Evolutionary conservation across 1,140 invertebrate species (phyloP), one percentile per base, ranked within the genome.

Genomic region (Monomorium pharaonis): DNA sequence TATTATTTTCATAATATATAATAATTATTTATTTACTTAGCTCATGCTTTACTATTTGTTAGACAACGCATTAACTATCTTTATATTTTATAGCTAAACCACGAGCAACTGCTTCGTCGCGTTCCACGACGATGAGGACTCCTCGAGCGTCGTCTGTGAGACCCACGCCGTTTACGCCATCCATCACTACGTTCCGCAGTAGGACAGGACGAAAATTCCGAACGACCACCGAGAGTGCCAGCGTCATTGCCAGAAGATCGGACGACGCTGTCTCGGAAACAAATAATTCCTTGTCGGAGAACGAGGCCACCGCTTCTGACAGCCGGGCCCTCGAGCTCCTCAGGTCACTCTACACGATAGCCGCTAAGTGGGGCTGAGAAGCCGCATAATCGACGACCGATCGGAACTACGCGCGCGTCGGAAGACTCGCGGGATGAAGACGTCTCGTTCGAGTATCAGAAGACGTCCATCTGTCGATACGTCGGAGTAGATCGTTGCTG

Each of bases 281-380:
- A 7, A 95, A 95, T 91, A 92, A 95, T 89, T 92, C 94, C 1
- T 85, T 94, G 3, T 90, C 94, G 42, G 91, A 91, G 81, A 93
- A 95, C 3, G 95, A 95, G 51, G 87, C 92, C 12, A 95, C 95
- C 88, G 90, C 94, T 83, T 97, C 97, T 14, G 97, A 98, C 91
- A 96, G 96, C 4, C 96, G 98, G 93, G 97, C 97, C 2, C 94
- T 98, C 83, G 97, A 98, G 94, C 95, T 98, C 87, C 95, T 98
- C 89, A 97, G 97, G 94, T 97, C 97, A 83, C 95, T 98, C 72
- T 98, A 98, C 94, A 96, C 97, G 77, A 96, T 98, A 92, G 97
- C 98, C 62, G 97, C 97, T 16, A 97, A 97, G 95, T 98, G 97
- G 96, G 97, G 97, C 90, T 96, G 95, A 94, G 85, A 21, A 44